Base-by-base conservation (phyloP, 2,113 vertebrate species). In the Gymnocephalus cernua region DNA sequence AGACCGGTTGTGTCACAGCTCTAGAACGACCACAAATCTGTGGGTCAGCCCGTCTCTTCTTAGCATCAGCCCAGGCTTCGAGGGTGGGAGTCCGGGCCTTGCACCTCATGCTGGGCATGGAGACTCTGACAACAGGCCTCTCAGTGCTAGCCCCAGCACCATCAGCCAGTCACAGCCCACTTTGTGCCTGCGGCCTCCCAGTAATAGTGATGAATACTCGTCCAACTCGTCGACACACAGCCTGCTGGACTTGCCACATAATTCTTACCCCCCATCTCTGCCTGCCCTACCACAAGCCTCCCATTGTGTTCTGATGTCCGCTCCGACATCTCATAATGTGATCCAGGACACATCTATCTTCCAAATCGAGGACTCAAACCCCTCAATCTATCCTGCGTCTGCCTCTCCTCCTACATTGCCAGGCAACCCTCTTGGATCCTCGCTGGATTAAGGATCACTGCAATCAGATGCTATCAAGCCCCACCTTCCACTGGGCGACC, bases 101-200 rank as follows among this genome's bases (percentile, higher is more conserved):
- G 23, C 45, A 23, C 54, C 64, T 69, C 77, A 77, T 21, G 32
- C 80, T 63, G 78, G 78, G 50, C 83, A 69, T n/a, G 82, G 83
- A 38, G 75, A 79, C 57, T 82, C 51, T 44, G 41, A 80, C 51
- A 64, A 53, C 58, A 77, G 74, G 73, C 79, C 82, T 82, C 87
- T 90, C 4, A 63, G 79, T 69, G 65, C 88, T 29, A 78, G 82
- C 56, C 61, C 84, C 0, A 57, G 63, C 15, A 80, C 63, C 59
- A 92, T 94, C 79, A 94, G 93, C 86, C 88, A 89, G 67, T 95
- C 95, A 74, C 93, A 94, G 64, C 92, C 94, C 38, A 88, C 87
- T 45, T 80, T 95, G 91, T 93, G 91, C 88, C 90, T 90, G 74
- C 89, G 93, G 81, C 84, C 86, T 51, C 72, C 92, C 29, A 71